Evolutionary conservation across 1,140 invertebrate species (phyloP).

Genomic region (honey bee (Apis mellifera)): DNA sequence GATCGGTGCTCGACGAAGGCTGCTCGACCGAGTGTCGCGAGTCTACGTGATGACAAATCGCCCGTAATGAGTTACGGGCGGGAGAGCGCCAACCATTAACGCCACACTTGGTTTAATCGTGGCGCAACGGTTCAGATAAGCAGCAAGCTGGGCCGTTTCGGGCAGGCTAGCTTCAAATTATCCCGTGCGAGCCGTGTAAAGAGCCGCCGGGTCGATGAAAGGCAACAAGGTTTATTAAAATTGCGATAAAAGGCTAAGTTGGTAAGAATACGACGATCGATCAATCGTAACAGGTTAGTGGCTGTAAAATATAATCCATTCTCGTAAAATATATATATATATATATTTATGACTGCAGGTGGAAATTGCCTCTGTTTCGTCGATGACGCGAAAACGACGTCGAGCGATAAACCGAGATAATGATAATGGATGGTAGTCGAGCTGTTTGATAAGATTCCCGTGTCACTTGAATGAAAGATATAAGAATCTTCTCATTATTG

Average conservation of each 20-base stretch:
- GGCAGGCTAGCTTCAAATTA: neutral
- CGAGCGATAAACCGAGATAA: conserved; percentile 4
- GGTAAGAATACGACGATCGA: neutral
- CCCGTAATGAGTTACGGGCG: conserved; percentile 6
- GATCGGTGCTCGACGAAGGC: neutral
- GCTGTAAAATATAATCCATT: conserved; percentile 34
- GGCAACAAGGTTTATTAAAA: no score
- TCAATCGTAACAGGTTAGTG: neutral
- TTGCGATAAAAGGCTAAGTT: conserved; percentile 25
- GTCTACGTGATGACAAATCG: neutral
- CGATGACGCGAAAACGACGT: conserved; percentile 1
- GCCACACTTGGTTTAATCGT: neutral
- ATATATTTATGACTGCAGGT: conserved; percentile 9
- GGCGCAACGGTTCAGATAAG: neutral
- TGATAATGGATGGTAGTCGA: conserved; percentile 10
- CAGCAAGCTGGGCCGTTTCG: neutral
- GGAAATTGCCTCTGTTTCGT: conserved; percentile 4
- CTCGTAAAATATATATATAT: conserved; percentile 37
- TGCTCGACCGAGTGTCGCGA: conserved; percentile 12
- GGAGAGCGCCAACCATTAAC: conserved; percentile 10
- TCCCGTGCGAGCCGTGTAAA: neutral
- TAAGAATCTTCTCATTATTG: neutral
- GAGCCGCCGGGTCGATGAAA: no score
- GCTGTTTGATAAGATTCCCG: conserved; percentile 2
- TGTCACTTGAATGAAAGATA: no score